A percentile compares a stretch with the other conserved stretches of the same genome.
phyloP scores from a whole-genome alignment of 2,888 invertebrate genomes.

The Hanleya hanleyi region DNA sequence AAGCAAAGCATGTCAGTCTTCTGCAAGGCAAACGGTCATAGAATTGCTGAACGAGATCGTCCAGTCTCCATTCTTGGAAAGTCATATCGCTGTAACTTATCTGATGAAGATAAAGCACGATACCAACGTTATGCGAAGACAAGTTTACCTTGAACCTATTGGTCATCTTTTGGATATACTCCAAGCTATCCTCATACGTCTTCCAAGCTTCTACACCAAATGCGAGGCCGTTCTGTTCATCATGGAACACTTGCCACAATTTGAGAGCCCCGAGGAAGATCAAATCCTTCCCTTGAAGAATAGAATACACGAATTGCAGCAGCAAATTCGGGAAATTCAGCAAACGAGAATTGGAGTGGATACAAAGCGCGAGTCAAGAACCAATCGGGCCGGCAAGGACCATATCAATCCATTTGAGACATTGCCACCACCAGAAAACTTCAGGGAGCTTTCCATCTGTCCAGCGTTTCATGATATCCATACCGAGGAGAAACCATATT shows the following conservation, averaged over 20 bases:
- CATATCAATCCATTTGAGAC: too few species aligned
- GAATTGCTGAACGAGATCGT: conserved; percentile 28
- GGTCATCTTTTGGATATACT: background rate
- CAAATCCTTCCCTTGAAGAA: background rate
- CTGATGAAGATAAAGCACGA: conserved; percentile 6
- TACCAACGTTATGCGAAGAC: too few species aligned
- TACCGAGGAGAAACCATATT: conserved; percentile 68
- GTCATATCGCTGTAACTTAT: conserved; percentile 11
- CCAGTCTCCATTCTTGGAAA: conserved; percentile 16
- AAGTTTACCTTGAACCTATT: background rate
- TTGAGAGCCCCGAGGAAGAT: background rate
- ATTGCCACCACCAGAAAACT: too few species aligned
- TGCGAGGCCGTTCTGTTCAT: background rate
- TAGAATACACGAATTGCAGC: too few species aligned
- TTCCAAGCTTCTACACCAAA: background rate
- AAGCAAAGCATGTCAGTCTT: conserved; percentile 35
- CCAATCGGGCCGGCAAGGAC: too few species aligned
- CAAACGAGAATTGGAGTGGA: too few species aligned
- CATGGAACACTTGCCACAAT: background rate
- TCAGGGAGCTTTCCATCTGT: conserved; percentile 67
- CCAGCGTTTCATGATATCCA: conserved; percentile 70
- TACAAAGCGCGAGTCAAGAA: too few species aligned
- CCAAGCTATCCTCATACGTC: background rate
- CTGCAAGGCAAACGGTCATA: conserved; percentile 22
- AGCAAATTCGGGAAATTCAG: too few species aligned